phyloP scores from a whole-genome alignment of 2,888 invertebrate genomes.

The Labia minor region DNA sequence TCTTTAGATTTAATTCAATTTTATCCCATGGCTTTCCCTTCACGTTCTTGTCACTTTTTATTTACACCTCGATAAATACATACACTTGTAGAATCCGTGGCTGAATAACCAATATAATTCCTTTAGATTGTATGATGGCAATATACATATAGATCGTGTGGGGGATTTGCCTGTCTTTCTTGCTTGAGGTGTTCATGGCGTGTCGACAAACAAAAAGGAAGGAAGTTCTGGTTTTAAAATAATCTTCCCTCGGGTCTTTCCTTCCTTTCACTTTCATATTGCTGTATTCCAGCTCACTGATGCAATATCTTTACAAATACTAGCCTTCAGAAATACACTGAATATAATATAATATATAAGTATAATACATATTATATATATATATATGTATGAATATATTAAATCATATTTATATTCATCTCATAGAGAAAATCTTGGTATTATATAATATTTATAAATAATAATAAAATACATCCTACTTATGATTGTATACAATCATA shows the following conservation, averaged over 20 bases:
- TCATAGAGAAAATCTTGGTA: too few relatives aligned
- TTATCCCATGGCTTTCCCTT: not conserved
- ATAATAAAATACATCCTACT: too few relatives aligned
- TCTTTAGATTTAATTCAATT: not conserved
- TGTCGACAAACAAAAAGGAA: not conserved
- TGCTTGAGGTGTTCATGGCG: not conserved
- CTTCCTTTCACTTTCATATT: not conserved
- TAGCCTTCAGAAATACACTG: too few relatives aligned
- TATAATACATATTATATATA: too few relatives aligned
- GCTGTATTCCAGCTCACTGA: not conserved
- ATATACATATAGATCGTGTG: not conserved
- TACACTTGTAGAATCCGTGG: not conserved
- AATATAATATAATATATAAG: too few relatives aligned
- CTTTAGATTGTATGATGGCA: not conserved
- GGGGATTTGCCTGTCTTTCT: not conserved
- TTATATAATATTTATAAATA: too few relatives aligned
- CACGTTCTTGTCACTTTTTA: not conserved
- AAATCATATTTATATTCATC: too few relatives aligned
- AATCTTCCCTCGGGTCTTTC: not conserved
- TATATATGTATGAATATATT: too few relatives aligned
- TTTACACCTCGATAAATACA: not conserved
- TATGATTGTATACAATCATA: too few relatives aligned
- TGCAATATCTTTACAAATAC: not conserved
- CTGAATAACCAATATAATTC: not conserved
- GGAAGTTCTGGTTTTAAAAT: not conserved